phyloP scores from a whole-genome alignment of 2,888 invertebrate species.

The Venusia cambrica region DNA sequence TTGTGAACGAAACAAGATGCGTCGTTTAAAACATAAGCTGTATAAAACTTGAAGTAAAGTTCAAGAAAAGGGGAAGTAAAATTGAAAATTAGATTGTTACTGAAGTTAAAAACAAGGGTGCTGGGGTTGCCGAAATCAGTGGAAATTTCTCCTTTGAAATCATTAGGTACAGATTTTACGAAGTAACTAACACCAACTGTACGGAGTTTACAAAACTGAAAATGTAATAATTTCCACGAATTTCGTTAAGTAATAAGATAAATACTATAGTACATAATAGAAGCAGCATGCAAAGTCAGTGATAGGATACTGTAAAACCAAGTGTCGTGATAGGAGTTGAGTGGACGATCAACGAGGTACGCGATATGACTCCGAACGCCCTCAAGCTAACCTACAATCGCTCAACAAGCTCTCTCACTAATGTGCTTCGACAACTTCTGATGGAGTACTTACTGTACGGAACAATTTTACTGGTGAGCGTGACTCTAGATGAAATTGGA shows the following conservation, averaged over 20 bases:
- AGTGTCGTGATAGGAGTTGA: conserved; percentile 58
- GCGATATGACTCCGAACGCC: conserved; percentile 66
- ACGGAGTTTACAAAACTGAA: conserved; percentile 17
- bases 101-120: conserved; percentile 61
- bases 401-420: conserved; percentile 75
- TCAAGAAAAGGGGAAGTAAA: conserved; percentile 54
- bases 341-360: conserved; percentile 62
- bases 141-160: conserved; percentile 36
- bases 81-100: conserved; percentile 62
- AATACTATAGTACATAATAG: conserved; percentile 63
- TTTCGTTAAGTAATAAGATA: conserved; percentile 52
- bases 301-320: conserved; percentile 66
- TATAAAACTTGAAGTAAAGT: conserved; percentile 51
- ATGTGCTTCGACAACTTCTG: conserved; percentile 72
- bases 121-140: conserved; percentile 53
- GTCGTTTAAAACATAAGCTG: conserved; percentile 43
- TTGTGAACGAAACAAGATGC: too few relatives aligned
- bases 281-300: conserved; percentile 79
- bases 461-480: conserved; percentile 69
- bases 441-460: conserved; percentile 69
- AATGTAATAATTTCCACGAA: conserved; percentile 37
- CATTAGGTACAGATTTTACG: conserved; percentile 13
- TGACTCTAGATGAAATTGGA: conserved; percentile 74
- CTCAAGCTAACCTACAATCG: conserved; percentile 71
- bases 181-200: conserved; percentile 20